Evolutionary conservation across 2,797 vertebrate species (phyloP).

Genomic region (Apogon hyalosoma): DNA sequence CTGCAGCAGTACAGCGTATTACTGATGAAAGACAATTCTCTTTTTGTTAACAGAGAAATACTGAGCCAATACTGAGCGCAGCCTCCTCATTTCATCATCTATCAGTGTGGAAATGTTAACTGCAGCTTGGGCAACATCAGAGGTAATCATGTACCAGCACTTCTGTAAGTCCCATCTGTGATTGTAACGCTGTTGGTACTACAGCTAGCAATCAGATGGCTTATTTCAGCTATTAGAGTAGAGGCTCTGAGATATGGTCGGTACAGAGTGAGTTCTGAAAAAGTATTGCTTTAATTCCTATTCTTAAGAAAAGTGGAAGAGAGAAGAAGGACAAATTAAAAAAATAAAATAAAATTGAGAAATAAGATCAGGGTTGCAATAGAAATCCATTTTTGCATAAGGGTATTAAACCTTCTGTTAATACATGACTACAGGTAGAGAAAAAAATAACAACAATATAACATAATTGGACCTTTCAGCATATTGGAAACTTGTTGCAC

Average conservation of each 20-base stretch:
- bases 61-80: constrained; percentile 37
- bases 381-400: constrained; percentile 10
- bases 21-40: constrained; percentile 29
- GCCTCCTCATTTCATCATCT: constrained; percentile 50
- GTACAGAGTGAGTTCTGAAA: constrained; percentile 13
- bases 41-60: constrained; percentile 35
- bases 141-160: constrained; percentile 59
- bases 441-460: neutral
- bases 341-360: neutral
- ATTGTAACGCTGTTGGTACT: constrained; percentile 52
- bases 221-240: constrained; percentile 50
- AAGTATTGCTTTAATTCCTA: constrained; percentile 33
- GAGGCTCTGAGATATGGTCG: constrained; percentile 18
- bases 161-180: constrained; percentile 71
- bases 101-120: constrained; percentile 56
- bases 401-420: constrained; percentile 25
- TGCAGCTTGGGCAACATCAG: constrained; percentile 62
- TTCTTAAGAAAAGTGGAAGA: constrained; percentile 38
- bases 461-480: constrained; percentile 17
- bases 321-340: constrained; percentile 15
- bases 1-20: neutral
- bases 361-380: no score
- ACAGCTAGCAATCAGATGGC: constrained; percentile 60
- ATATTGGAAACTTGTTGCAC: neutral
- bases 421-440: constrained; percentile 7